A percentile compares a stretch with the other conserved stretches of the same genome.
Conservation (phyloP, 2,888 invertebrate genomes). For the Perizoma affinitatum region DNA sequence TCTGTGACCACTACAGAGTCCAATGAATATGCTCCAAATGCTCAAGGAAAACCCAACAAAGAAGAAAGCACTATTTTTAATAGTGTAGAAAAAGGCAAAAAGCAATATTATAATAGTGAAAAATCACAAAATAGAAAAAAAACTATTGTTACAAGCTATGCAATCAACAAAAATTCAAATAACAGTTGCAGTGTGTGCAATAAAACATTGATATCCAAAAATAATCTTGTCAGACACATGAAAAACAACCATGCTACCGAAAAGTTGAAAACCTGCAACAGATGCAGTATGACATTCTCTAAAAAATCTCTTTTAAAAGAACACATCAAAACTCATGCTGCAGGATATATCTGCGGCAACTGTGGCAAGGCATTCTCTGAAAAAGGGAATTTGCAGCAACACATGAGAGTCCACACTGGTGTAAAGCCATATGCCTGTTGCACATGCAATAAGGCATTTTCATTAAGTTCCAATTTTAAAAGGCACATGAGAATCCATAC, state of each 20-base stretch:
- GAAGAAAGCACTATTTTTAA: conserved; percentile 1
- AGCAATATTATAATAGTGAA: conserved; percentile 9
- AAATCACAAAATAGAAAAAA: conserved; percentile 12
- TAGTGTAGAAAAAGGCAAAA: conserved; percentile 3
- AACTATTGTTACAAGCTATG: conserved; percentile 1
- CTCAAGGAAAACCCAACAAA: neutral
- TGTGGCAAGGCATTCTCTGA: conserved; percentile 10
- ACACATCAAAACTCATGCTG: conserved; percentile 4
- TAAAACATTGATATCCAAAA: conserved; percentile 5
- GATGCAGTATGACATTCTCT: conserved; percentile 3
- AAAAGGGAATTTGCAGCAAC: conserved; percentile 16
- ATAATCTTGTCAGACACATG: conserved; percentile 5
- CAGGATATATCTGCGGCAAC: conserved; percentile 11
- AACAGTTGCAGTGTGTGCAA: conserved; percentile 10
- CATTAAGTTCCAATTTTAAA: conserved; percentile 9
- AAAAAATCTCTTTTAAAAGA: conserved; percentile 6
- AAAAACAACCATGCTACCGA: conserved; percentile 6
- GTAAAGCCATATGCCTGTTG: conserved; percentile 13
- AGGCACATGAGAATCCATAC: conserved; percentile 10
- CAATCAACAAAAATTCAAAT: neutral
- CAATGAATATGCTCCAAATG: conserved; percentile 3
- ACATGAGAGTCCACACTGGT: conserved; percentile 15
- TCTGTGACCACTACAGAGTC: conserved; percentile 7
- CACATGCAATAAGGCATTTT: conserved; percentile 15
- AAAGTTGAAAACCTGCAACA: conserved; percentile 4